Evolutionary conservation across 2,797 vertebrate genomes (phyloP).

Genomic region (Huso huso): DNA sequence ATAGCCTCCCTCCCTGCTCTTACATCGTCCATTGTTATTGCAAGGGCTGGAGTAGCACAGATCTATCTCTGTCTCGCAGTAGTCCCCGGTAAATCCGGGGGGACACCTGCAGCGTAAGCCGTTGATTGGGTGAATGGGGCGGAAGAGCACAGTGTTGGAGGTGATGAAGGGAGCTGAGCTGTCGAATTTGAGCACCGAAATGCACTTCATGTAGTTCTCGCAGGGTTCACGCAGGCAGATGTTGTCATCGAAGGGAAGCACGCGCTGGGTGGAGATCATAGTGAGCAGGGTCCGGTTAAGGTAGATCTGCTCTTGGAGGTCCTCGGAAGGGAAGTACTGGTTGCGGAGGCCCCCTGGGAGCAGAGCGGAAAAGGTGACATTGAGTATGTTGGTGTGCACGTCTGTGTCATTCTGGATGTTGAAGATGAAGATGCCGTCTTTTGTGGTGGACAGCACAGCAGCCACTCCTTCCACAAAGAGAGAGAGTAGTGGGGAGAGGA

Average conservation of each 20-base stretch:
- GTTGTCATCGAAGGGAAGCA: constrained; percentile 95
- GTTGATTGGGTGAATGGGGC: constrained; percentile 92
- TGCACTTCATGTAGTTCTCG: constrained; percentile 99
- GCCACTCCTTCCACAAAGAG: constrained; percentile 89
- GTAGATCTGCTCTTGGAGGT: constrained; percentile 95
- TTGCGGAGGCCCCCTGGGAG: constrained; percentile 71
- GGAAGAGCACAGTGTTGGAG: constrained; percentile 86
- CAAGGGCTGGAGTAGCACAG: constrained; percentile 94
- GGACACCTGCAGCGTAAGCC: constrained; percentile 92
- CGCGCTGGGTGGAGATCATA: constrained; percentile 80
- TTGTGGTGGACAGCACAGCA: constrained; percentile 79
- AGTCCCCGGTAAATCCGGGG: constrained; percentile 86
- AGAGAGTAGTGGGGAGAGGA: constrained; percentile 83
- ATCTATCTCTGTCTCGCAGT: constrained; percentile 93
- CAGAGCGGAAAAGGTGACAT: constrained; percentile 88
- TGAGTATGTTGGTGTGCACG: constrained; percentile 82
- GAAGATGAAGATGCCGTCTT: constrained; percentile 84
- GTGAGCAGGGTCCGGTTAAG: constrained; percentile 87
- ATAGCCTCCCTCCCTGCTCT: constrained; percentile 87
- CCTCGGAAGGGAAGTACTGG: constrained; percentile 84
- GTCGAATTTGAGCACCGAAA: constrained; percentile 93
- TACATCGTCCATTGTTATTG: constrained; percentile 75
- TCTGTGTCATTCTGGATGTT: constrained; percentile 95
- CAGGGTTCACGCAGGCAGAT: constrained; percentile 96
- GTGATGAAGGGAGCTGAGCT: constrained; percentile 91